Percentiles rank a stretch among this genome's conserved stretches.
Evolutionary conservation across 2,797 vertebrate genomes (phyloP).

Genomic region (Scolopax rusticola): DNA sequence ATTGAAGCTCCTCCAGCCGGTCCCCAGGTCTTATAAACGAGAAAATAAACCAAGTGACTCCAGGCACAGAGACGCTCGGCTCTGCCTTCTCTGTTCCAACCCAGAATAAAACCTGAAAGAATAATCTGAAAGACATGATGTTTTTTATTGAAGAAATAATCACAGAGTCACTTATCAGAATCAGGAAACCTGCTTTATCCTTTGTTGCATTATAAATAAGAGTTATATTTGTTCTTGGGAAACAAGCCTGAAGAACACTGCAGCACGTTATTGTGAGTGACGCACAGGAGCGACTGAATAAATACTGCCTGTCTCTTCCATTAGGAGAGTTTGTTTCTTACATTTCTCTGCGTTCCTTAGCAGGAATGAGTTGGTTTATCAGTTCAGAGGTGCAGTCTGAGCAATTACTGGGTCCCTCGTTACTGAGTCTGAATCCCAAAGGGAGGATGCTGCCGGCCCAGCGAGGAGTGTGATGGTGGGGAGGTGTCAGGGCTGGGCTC

Average conservation of each 20-base stretch:
- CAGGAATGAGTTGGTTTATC: neutral
- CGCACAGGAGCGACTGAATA: neutral
- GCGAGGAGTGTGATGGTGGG: fast-evolving
- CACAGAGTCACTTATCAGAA: conserved; percentile 40
- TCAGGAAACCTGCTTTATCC: conserved; percentile 32
- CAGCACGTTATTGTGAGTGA: neutral
- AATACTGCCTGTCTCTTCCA: conserved; percentile 27
- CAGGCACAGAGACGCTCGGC: neutral
- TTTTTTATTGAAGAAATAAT: conserved; percentile 57
- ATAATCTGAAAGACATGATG: neutral
- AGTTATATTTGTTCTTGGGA: conserved; percentile 55
- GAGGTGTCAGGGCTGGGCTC: neutral
- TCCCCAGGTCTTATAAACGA: conserved; percentile 31
- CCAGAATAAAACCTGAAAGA: conserved; percentile 44
- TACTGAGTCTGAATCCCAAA: neutral
- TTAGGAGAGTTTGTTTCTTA: conserved; percentile 26
- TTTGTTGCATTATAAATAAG: conserved; percentile 73
- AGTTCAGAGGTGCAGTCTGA: neutral
- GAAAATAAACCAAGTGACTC: conserved; percentile 30
- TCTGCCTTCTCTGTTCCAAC: conserved; percentile 1
- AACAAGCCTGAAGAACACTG: conserved; percentile 28
- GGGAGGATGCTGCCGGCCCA: neutral
- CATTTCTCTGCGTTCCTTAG: neutral
- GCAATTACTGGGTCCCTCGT: fast-evolving
- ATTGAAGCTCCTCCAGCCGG: neutral